Base-by-base conservation (phyloP, 2,113 vertebrate genomes). In the Psephotus haematonotus region DNA sequence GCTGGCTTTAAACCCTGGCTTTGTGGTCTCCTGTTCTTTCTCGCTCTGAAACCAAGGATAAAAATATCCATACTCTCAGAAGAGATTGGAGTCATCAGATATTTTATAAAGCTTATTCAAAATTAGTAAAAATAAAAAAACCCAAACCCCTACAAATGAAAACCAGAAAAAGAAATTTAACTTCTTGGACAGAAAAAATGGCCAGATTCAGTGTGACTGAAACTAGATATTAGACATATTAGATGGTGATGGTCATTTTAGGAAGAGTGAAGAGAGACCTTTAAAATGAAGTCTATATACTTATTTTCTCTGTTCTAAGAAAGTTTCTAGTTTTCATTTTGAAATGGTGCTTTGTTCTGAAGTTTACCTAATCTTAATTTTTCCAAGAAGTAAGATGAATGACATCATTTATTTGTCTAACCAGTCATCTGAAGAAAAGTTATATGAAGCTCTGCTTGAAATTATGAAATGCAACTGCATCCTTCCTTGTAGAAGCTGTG, bases 41-140 rank as follows among this genome's bases (percentile, higher is more conserved):
- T 83, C 29, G 14, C 37, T 86, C 60, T 35, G 59, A 88, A 95
- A 86, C 60, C 60, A 81, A 43, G 15, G 83, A 50, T 83, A 77
- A 89, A 94, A 89, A 60, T 92, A 92, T 44, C 70, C 75, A 8
- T 77, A 71, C 68, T 92, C 81, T 79, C 81, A 64, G 65, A 89
- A 85, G 24, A 28, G 27, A 69, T 33, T 89, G 31, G 19, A 92
- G 24, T 24, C 59, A 64, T 76, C 20, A 6, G 69, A 55, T 87
- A 71, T 71, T 95, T 78, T 71, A 67, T 49, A 95, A 64, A 91
- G 17, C 74, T 75, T 71, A 33, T 72, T 86, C 29, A 86, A 76
- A 91, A 88, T 71, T 3, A 79, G 8, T 64, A 31, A 3, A 79
- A 88, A 83, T 67, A 90, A 71, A n/a, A 29, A 44, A 17, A 4